phyloP scores from a whole-genome alignment of 2,888 invertebrate species.

The Caradrina kadenii region DNA sequence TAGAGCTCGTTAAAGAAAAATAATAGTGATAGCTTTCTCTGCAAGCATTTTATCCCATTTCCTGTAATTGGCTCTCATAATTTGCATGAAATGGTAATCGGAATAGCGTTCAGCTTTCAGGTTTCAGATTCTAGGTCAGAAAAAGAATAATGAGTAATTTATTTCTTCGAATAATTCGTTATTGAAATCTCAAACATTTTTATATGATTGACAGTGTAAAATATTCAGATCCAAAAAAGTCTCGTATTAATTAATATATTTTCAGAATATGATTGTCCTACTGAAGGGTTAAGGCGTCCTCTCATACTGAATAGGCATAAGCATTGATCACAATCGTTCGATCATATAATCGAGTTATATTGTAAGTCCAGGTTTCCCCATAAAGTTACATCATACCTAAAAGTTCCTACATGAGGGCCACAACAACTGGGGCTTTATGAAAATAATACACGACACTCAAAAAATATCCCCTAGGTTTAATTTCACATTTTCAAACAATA shows the following conservation, averaged over 20 bases:
- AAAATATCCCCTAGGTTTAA: neutral
- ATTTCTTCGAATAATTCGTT: conserved; percentile 5
- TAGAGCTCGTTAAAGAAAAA: conserved; percentile 7
- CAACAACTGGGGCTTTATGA: too few species aligned
- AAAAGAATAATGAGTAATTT: conserved; percentile 15
- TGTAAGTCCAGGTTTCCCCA: too few species aligned
- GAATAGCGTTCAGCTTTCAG: conserved; percentile 6
- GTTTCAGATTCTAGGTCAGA: conserved; percentile 8
- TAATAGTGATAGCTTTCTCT: conserved; percentile 3
- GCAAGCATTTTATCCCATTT: conserved; percentile 5
- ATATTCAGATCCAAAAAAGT: neutral
- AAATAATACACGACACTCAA: too few species aligned
- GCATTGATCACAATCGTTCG: too few species aligned
- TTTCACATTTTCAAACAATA: neutral
- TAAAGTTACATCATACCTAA: too few species aligned
- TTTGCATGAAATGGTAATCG: conserved; percentile 51
- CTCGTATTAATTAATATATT: neutral
- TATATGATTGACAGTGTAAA: neutral
- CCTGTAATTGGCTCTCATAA: conserved; percentile 44
- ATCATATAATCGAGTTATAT: too few species aligned
- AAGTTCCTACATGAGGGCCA: too few species aligned
- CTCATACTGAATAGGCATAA: too few species aligned
- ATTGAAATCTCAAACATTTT: neutral
- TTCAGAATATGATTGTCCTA: too few species aligned
- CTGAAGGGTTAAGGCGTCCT: too few species aligned